Evolutionary conservation across 2,113 vertebrate species (phyloP).

Genomic region (Pyrgilauda ruficollis): DNA sequence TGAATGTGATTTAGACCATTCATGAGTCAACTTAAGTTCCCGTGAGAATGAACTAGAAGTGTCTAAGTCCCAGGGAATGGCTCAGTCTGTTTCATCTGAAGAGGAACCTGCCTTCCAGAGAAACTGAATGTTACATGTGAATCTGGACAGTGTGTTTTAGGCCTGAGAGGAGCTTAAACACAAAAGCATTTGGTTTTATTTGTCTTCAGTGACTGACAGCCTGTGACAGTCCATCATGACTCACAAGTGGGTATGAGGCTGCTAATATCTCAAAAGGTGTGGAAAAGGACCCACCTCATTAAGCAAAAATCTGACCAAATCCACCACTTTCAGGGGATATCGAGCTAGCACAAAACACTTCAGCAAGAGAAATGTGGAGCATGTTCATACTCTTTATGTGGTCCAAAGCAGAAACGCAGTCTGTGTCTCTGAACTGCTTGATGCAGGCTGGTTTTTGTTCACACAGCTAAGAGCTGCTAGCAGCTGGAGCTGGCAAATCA

Average conservation of each 20-base stretch:
- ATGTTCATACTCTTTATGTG: not conserved
- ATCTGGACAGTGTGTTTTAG: not conserved
- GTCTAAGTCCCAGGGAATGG: not conserved
- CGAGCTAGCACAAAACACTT: not conserved
- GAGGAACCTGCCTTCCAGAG: not conserved
- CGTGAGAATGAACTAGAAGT: not conserved
- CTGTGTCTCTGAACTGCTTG: not conserved
- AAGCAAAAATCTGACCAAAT: not conserved
- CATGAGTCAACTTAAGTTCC: not conserved
- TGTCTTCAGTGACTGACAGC: not conserved
- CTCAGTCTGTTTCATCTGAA: not conserved
- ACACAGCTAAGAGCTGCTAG: not conserved
- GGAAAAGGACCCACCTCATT: not conserved
- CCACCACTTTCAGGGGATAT: not conserved
- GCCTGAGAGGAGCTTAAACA: not conserved
- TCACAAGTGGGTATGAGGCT: not conserved
- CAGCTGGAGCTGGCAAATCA: rapidly evolving
- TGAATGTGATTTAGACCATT: not conserved
- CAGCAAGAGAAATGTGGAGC: not conserved
- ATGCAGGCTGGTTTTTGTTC: not conserved
- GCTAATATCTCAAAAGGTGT: not conserved
- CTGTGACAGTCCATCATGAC: not conserved
- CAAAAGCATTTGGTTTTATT: not conserved
- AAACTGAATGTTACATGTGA: not conserved
- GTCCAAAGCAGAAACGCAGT: not conserved